Evolutionary conservation across 2,797 vertebrate species (phyloP), one percentile per base, ranked within the genome.

Genomic region (Takifugu rubripes): DNA sequence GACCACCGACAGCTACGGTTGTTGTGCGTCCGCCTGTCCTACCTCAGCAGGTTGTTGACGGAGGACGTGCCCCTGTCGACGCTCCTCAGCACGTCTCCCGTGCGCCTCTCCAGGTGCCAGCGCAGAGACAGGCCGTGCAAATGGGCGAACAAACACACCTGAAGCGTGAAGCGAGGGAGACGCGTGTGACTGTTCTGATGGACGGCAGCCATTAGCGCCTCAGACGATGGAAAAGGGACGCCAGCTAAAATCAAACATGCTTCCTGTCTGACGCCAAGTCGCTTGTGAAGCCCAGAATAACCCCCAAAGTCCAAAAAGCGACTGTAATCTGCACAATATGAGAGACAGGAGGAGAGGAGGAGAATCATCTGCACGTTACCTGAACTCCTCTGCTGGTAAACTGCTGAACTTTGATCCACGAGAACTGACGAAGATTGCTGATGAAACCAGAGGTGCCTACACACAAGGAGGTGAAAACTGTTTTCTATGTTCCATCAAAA

Each of bases 361-460:
- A 14, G 36, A 4, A 40, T 29, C 3, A 24, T 36, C 2, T 1
- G 14, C 10, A 6, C 51, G 79, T 85, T 56, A 95, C 88, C 84
- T 95, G 94, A 72, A 97, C 86, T 6, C 84, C 78, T 25, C 90
- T 86, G 48, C 92, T 93, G 26, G 93, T 96, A 74, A 92, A 93
- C 87, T 96, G 94, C 84, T 96, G 94, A 33, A 96, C 93, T 57
- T 84, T 90, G 61, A 94, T 93, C 94, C 94, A 96, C 52, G 94
- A 68, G 84, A 96, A 96, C 10, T 91, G 93, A 43, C 94, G 93
- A 5, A 94, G 45, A 84, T 95, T 95, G 82, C 92, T 95, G 66
- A 96, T 84, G 0, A 96, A 96, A 27, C 95, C 94, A 0, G 91
- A 84, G 1, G 92, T 89, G 0, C 93, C 93, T 94, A 42, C 3